These are phyloP conservation scores for Anguilla japonica DNA, from an alignment of 2,113 vertebrate genomes.

Conservation along the genomic window DNA sequence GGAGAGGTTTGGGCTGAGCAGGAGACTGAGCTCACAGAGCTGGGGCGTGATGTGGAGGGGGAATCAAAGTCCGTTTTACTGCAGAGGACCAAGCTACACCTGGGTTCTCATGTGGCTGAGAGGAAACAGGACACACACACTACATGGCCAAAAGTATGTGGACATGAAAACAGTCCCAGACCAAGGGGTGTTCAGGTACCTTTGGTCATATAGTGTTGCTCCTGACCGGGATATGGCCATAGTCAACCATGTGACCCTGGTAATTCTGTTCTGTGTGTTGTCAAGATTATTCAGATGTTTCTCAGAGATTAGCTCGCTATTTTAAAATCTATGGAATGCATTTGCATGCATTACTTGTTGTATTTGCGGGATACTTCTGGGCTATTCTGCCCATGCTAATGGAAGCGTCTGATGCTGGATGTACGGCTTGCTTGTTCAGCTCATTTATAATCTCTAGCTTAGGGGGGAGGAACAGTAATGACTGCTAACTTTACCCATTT, in stretches of 20 bases:
- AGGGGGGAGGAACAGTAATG: constrained; percentile 5
- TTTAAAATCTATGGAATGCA: background rate
- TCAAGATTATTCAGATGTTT: background rate
- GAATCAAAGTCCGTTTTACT: no score
- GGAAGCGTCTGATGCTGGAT: background rate
- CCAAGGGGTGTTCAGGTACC: no score
- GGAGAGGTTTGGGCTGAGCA: no score
- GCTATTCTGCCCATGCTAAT: background rate
- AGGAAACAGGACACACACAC: no score
- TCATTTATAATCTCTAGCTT: constrained; percentile 15
- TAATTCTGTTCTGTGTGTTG: background rate
- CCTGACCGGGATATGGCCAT: background rate
- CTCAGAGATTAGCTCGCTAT: background rate
- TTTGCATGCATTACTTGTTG: background rate
- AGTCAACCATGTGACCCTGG: background rate
- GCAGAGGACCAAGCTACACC: no score
- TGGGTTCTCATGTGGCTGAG: no score
- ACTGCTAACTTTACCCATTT: background rate
- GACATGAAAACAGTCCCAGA: no score
- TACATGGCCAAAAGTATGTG: no score
- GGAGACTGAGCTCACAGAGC: no score
- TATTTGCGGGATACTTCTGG: background rate
- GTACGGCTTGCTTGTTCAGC: background rate
- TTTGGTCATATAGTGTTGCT: no score
- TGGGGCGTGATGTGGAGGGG: no score